Conservation (phyloP, 2,113 vertebrate genomes). For the Perca fluviatilis region DNA sequence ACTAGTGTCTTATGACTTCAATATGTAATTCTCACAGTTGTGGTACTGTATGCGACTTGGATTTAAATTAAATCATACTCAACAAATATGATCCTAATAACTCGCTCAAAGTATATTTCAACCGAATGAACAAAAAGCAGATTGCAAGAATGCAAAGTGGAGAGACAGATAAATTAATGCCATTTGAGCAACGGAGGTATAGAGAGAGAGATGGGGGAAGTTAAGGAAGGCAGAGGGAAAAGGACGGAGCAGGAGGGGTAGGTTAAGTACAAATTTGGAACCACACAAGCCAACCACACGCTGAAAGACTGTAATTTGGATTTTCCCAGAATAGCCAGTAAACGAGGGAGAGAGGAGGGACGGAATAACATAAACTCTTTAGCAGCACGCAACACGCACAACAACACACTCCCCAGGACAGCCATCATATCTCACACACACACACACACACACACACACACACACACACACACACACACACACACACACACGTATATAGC, state of each 20-base stretch:
- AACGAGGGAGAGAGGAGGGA: conserved; percentile 82
- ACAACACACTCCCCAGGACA: conserved; percentile 68
- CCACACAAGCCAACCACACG: conserved; percentile 84
- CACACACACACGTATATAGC: conserved; percentile 20
- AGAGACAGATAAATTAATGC: conserved; percentile 12
- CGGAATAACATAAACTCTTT: conserved; percentile 83
- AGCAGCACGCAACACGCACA: conserved; percentile 82
- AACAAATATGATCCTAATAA: not conserved
- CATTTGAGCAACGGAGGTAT: conserved; percentile 31
- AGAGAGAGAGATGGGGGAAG: conserved; percentile 20
- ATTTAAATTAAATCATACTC: not conserved
- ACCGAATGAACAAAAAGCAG: conserved; percentile 5
- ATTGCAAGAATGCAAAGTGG: conserved; percentile 10
- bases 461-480: conserved; percentile 41
- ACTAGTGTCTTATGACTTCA: not conserved
- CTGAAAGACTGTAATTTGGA: conserved; percentile 88
- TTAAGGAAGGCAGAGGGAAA: conserved; percentile 31
- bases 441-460: conserved; percentile 19
- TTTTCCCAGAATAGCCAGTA: conserved; percentile 87
- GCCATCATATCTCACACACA: conserved; percentile 47
- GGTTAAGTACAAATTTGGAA: conserved; percentile 84
- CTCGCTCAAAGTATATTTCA: not conserved
- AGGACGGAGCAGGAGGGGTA: conserved; percentile 67
- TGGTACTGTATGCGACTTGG: not conserved
- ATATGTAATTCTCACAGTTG: conserved; percentile 6